Evolutionary conservation across 2,113 vertebrate genomes (phyloP).

Genomic region (Scortum barcoo): DNA sequence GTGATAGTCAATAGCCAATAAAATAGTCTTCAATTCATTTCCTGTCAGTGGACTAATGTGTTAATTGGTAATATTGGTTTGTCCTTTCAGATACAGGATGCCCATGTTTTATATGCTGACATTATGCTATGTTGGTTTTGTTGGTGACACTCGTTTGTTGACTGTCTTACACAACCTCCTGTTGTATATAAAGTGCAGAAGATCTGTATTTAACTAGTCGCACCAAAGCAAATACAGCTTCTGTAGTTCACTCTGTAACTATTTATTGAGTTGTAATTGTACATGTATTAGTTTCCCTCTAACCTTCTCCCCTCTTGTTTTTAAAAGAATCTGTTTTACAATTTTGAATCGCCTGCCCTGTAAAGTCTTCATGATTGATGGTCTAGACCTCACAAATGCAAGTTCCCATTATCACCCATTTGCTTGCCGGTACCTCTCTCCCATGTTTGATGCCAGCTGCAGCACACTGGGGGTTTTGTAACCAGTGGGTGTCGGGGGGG

Average conservation of each 20-base stretch:
- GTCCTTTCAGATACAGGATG: background rate
- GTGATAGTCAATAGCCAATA: no score
- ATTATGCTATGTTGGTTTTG: background rate
- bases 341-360: background rate
- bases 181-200: background rate
- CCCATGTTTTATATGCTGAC: background rate
- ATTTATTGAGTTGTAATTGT: background rate
- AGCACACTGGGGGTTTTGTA: slow-evolving; percentile 38
- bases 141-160: background rate
- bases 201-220: slow-evolving; percentile 4
- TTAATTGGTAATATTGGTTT: background rate
- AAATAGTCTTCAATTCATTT: background rate
- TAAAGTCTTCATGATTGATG: background rate
- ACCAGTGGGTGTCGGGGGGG: slow-evolving; percentile 42
- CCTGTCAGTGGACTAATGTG: background rate
- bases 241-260: background rate
- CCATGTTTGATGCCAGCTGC: slow-evolving; percentile 43
- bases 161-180: background rate
- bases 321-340: background rate
- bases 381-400: slow-evolving; percentile 2
- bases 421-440: slow-evolving; percentile 16
- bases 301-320: background rate
- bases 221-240: slow-evolving; percentile 21
- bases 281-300: background rate
- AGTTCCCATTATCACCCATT: slow-evolving; percentile 39